These are phyloP conservation scores for Eudasyphora cyanicolor DNA, from an alignment of 2,888 invertebrate species.

Conservation along the genomic window DNA sequence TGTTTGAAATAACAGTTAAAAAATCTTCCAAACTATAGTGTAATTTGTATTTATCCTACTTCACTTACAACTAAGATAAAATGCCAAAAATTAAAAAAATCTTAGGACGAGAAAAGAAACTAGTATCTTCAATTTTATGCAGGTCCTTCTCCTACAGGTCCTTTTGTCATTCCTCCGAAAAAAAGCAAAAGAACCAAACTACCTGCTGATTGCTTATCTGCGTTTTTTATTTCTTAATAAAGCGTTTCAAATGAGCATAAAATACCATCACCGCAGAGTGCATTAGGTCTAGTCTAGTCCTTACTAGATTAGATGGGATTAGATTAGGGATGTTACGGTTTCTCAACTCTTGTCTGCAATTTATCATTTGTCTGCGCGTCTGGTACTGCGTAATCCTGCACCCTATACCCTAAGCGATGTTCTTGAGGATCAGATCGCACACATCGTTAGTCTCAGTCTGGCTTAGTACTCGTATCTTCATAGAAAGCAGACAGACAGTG, in stretches of 20 bases:
- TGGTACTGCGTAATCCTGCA: conserved; percentile 1
- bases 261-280: conserved; percentile 1
- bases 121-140: too few species aligned
- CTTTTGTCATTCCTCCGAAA: not conserved
- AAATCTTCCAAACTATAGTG: too few species aligned
- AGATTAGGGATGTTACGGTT: conserved; percentile 51
- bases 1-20: too few species aligned
- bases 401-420: not conserved
- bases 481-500: too few species aligned
- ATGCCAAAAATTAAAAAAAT: too few species aligned
- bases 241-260: conserved; percentile 64
- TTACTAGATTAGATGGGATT: conserved; percentile 45
- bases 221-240: conserved; percentile 34
- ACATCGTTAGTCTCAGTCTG: conserved; percentile 26
- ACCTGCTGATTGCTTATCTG: conserved; percentile 61
- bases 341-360: not conserved
- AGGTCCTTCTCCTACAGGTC: too few species aligned
- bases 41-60: too few species aligned
- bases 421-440: conserved; percentile 44
- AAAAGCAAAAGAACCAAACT: conserved; percentile 1
- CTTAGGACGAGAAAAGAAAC: too few species aligned
- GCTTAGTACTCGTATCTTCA: not conserved
- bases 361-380: conserved; percentile 4
- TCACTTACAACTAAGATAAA: too few species aligned
- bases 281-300: not conserved